These are phyloP conservation scores for Glossosoma conforme DNA, from an alignment of 1,140 invertebrate genomes.

Conservation along the genomic window DNA sequence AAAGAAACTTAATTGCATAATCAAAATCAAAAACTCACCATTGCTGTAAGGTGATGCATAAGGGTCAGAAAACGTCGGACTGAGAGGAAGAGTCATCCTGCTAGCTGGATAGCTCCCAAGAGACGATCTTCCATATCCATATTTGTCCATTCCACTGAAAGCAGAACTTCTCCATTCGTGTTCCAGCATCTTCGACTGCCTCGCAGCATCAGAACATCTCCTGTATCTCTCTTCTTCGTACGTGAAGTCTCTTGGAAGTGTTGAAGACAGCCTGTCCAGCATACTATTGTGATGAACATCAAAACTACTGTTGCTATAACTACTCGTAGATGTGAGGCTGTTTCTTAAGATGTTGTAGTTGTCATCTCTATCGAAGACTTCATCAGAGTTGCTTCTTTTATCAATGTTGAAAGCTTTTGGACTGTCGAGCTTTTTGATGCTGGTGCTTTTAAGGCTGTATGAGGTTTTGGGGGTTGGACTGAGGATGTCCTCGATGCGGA, in stretches of 20 bases:
- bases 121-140: neutral
- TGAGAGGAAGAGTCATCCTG: neutral
- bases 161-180: slow-evolving; percentile 9
- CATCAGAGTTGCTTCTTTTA: no score
- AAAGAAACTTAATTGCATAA: no score
- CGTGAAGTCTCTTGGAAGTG: no score
- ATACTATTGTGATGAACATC: no score
- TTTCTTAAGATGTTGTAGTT: no score
- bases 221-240: neutral
- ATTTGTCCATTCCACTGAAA: slow-evolving; percentile 13
- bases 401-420: no score
- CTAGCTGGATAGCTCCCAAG: slow-evolving; percentile 1
- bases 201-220: neutral
- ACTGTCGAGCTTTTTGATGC: no score
- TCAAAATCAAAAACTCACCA: slow-evolving; percentile 15
- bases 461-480: slow-evolving; percentile 2
- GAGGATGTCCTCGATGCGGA: slow-evolving; percentile 29
- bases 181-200: neutral
- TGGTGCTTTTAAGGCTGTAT: slow-evolving; percentile 10
- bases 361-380: no score
- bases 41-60: slow-evolving; percentile 11
- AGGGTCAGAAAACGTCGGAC: slow-evolving; percentile 9
- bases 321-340: no score
- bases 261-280: no score
- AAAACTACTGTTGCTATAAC: no score